phyloP scores from a whole-genome alignment of 2,888 invertebrate species.

The Furcula furcula region DNA sequence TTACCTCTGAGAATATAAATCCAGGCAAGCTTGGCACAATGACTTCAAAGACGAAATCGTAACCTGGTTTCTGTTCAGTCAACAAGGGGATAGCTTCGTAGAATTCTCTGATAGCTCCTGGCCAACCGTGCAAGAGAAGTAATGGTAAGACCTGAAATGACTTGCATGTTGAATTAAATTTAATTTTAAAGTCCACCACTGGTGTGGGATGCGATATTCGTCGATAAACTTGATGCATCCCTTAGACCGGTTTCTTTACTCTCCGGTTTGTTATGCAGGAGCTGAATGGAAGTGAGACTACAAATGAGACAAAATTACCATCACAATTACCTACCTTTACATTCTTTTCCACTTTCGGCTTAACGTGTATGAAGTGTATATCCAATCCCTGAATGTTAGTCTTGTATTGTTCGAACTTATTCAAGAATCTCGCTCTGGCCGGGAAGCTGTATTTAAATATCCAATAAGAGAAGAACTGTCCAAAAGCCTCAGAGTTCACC shows the following conservation, averaged over 20 bases:
- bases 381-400: conserved; percentile 87
- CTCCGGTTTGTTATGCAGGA: too few species aligned
- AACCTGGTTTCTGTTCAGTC: conserved; percentile 70
- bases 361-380: conserved; percentile 88
- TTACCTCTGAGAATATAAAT: conserved; percentile 68
- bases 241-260: too few species aligned
- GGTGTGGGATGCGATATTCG: too few species aligned
- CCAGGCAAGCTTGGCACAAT: conserved; percentile 82
- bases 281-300: not conserved
- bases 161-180: too few species aligned
- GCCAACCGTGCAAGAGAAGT: conserved; percentile 91
- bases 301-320: not conserved
- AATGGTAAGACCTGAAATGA: conserved; percentile 83
- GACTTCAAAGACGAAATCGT: conserved; percentile 84
- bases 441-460: conserved; percentile 84
- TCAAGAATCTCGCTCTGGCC: conserved; percentile 84
- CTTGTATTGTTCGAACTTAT: conserved; percentile 87
- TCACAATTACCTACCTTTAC: conserved; percentile 39
- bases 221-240: too few species aligned
- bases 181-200: too few species aligned
- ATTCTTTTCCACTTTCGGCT: conserved; percentile 67
- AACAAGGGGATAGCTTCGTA: conserved; percentile 86
- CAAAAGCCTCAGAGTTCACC: conserved; percentile 85
- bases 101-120: conserved; percentile 89
- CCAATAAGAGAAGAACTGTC: conserved; percentile 89